Evolutionary conservation across 2,797 vertebrate genomes (phyloP).

Genomic region (Oryzias sinensis): DNA sequence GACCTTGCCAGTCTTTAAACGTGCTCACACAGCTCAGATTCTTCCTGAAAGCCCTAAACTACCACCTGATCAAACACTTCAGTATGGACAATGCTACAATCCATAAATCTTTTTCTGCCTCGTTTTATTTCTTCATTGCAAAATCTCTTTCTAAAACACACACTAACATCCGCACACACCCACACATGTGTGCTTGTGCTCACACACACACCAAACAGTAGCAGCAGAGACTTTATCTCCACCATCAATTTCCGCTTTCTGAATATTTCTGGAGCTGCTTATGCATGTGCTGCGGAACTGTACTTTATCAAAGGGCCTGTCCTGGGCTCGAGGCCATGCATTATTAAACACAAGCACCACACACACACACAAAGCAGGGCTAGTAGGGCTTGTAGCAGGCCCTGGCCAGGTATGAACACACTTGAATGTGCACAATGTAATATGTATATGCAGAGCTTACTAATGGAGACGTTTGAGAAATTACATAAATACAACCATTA

Average conservation of each 20-base stretch:
- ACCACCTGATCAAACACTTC: constrained; percentile 68
- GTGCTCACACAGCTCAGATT: constrained; percentile 51
- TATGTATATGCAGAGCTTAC: too few species aligned
- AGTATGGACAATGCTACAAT: constrained; percentile 61
- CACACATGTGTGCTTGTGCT: constrained; percentile 10
- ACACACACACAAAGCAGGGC: constrained; percentile 33
- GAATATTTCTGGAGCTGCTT: constrained; percentile 83
- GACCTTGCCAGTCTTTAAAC: constrained; percentile 42
- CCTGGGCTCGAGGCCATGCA: constrained; percentile 79
- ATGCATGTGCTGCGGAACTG: constrained; percentile 77
- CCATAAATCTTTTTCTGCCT: constrained; percentile 68
- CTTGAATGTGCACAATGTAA: too few species aligned
- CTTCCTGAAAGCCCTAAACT: constrained; percentile 54
- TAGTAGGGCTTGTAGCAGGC: constrained; percentile 9
- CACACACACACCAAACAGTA: constrained; percentile 45
- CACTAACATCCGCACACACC: constrained; percentile 25
- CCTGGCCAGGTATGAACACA: constrained; percentile 25
- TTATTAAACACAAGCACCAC: constrained; percentile 80
- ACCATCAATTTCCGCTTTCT: constrained; percentile 81
- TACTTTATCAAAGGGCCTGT: constrained; percentile 83
- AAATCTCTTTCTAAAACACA: constrained; percentile 29
- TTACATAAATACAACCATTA: too few species aligned
- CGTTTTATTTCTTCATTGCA: constrained; percentile 34
- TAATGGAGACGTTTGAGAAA: too few species aligned
- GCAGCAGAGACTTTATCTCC: constrained; percentile 77